Percentiles rank a stretch among this genome's conserved stretches.
phyloP scores from a whole-genome alignment of 2,797 vertebrate species.

The Typhlichthys eigenmanni region DNA sequence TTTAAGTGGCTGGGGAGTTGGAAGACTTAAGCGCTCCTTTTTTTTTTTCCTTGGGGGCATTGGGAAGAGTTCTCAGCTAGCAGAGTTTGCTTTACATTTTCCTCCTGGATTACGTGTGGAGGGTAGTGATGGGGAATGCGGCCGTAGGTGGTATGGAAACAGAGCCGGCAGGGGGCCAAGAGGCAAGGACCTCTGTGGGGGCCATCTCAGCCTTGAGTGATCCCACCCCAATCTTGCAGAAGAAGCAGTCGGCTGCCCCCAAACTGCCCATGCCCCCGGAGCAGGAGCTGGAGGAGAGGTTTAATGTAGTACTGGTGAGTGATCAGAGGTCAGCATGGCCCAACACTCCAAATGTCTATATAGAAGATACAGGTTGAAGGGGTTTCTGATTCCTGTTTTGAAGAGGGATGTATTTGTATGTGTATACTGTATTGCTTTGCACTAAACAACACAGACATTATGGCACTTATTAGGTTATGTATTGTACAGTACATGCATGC shows the following conservation, averaged over 20 bases:
- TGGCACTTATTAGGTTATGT: not conserved
- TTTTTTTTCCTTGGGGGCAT: slow-evolving; percentile 25
- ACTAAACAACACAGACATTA: slow-evolving; percentile 2
- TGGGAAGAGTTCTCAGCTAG: slow-evolving; percentile 44
- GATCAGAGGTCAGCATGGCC: not conserved
- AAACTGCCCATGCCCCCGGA: slow-evolving; percentile 87
- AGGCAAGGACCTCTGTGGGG: slow-evolving; percentile 64
- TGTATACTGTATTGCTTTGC: not conserved
- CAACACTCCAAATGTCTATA: too few species aligned
- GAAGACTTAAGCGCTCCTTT: too few species aligned
- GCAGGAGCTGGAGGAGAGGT: slow-evolving; percentile 88
- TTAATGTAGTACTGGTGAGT: slow-evolving; percentile 90
- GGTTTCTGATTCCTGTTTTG: not conserved
- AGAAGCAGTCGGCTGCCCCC: slow-evolving; percentile 76
- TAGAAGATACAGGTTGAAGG: too few species aligned
- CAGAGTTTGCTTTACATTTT: slow-evolving; percentile 51
- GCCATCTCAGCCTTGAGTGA: slow-evolving; percentile 55
- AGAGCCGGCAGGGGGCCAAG: slow-evolving; percentile 72
- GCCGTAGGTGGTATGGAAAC: slow-evolving; percentile 79
- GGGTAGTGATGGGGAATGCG: slow-evolving; percentile 89
- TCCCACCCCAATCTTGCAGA: slow-evolving; percentile 62
- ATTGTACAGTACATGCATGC: not conserved
- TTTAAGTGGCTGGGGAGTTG: not conserved
- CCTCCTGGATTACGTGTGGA: slow-evolving; percentile 82
- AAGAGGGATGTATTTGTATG: not conserved